phyloP scores from a whole-genome alignment of 2,113 vertebrate genomes.

The Tragelaphus strepsiceros region DNA sequence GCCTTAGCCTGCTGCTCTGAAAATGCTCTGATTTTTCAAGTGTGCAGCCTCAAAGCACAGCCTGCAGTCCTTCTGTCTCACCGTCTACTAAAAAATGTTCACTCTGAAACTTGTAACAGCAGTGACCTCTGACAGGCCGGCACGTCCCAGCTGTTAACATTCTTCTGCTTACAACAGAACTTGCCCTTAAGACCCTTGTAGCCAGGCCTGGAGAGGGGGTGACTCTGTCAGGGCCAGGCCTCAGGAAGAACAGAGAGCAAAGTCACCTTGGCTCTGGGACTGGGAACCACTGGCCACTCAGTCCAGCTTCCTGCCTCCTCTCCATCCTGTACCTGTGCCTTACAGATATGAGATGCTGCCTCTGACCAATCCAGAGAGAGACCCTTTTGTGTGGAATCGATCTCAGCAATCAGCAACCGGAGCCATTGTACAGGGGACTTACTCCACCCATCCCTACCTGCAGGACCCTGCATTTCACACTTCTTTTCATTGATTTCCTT shows the following conservation, averaged over 20 bases:
- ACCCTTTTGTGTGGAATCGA: background rate
- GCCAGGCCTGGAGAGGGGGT: conserved; percentile 41
- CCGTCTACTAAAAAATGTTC: conserved; percentile 48
- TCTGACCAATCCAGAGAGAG: background rate
- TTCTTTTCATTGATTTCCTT: conserved; percentile 40
- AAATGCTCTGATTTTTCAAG: conserved; percentile 25
- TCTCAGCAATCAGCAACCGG: background rate
- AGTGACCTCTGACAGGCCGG: conserved; percentile 44
- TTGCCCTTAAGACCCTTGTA: background rate
- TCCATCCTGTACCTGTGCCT: background rate
- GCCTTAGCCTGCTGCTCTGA: background rate
- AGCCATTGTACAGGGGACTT: background rate
- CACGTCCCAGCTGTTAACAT: conserved; percentile 21
- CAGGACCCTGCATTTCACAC: background rate
- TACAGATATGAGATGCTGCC: background rate
- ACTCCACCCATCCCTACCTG: conserved; percentile 20
- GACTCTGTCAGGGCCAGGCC: background rate
- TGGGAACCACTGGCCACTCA: background rate
- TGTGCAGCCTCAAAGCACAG: conserved; percentile 31
- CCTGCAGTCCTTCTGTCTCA: conserved; percentile 32
- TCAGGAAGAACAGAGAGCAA: conserved; percentile 28
- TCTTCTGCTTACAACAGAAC: conserved; percentile 37
- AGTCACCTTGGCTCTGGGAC: conserved; percentile 18
- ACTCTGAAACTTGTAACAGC: conserved; percentile 42
- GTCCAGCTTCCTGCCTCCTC: background rate